Evolutionary conservation across 1,140 invertebrate species (phyloP).

Genomic region (Vanessa atalanta): DNA sequence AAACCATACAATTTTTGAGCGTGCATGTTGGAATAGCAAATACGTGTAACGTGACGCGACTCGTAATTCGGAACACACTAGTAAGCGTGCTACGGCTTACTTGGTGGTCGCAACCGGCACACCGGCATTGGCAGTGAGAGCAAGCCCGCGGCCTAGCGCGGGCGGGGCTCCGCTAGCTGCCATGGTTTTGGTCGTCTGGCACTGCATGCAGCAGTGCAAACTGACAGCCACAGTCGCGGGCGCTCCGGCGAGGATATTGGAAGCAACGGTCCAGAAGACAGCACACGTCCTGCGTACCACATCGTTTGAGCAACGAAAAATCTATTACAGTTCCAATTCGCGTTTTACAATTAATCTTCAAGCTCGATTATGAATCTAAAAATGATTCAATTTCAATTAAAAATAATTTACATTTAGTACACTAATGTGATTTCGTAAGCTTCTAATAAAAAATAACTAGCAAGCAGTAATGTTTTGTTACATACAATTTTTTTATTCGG

Average conservation of each 20-base stretch:
- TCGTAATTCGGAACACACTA: conserved; percentile 54
- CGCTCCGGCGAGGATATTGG: conserved; percentile 89
- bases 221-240: conserved; percentile 92
- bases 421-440: conserved; percentile 2
- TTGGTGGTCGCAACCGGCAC: conserved; percentile 74
- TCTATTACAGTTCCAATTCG: conserved; percentile 2
- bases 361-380: not conserved
- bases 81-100: conserved; percentile 75
- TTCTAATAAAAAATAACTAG: conserved; percentile 11
- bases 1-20: conserved; percentile 44
- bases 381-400: not conserved
- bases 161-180: conserved; percentile 78
- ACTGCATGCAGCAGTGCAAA: conserved; percentile 92
- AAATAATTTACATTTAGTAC: not conserved
- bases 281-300: conserved; percentile 85
- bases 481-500: not conserved
- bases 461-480: not conserved
- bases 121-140: conserved; percentile 69
- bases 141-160: conserved; percentile 70
- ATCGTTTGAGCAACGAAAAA: conserved; percentile 58
- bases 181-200: conserved; percentile 82
- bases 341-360: not conserved
- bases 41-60: conserved; percentile 42
- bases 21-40: conserved; percentile 51
- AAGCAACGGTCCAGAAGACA: conserved; percentile 92